Base-by-base conservation (phyloP, 2,797 vertebrate species). In the Anguilla anguilla region DNA sequence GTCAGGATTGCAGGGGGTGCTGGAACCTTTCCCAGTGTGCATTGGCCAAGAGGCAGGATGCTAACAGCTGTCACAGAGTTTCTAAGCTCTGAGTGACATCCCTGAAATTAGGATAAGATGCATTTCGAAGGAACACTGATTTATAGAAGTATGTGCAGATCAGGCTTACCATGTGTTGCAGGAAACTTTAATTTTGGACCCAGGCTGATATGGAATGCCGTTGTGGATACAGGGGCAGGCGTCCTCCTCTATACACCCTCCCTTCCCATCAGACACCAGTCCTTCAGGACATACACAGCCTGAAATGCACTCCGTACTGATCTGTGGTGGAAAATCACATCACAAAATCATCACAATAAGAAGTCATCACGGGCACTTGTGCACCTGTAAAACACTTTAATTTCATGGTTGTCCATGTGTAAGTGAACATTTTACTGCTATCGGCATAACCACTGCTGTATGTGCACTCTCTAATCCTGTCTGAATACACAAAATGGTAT, bases 141-240 rank as follows among this genome's bases (percentile, higher is more conserved):
- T 46, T 1, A 19, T n/a, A 51, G 69, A 9, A 49, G 83, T 11
- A 19, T 5, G 28, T 35, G 61, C 28, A 64, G n/a, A 25, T 11
- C 19, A 46, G 0, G 91, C 96, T n/a, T 92, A 99, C 98, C 98
- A 99, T 86, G 94, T 98, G 90, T 99, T 99, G 93, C 98, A 99
- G 59, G 96, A 96, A 82, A 96, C 96, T 64, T 92, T 95, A 88
- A 99, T 92, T 2, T 92, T 96, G 86, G 98, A 92, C 85, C 97
- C 97, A 2, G 97, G 92, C 13, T 87, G 92, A 91, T 98, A 98
- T 84, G 85, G 87, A 61, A 93, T 90, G 87, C 96, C 97, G 0
- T 98, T 98, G 93, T 99, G 97, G 88, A 96, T 0, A 57, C 98
- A 99, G 0, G 98, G 97, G 88, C 98, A 99, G 6, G 89, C 89